phyloP scores from a whole-genome alignment of 1,140 invertebrate species.

The Sogatella furcifera region DNA sequence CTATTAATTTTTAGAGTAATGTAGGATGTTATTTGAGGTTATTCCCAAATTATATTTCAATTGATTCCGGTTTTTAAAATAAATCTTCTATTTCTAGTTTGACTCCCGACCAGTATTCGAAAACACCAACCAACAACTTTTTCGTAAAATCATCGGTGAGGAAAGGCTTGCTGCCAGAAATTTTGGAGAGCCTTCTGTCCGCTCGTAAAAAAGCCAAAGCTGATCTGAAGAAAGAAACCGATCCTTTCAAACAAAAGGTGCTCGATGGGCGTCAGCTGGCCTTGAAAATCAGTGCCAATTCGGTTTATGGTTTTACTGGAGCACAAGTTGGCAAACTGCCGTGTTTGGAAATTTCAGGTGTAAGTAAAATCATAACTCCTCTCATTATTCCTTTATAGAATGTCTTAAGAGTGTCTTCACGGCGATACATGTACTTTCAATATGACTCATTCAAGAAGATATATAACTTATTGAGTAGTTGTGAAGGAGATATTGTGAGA shows the following conservation, averaged over 20 bases:
- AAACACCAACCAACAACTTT: slow-evolving; percentile 82
- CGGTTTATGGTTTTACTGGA: slow-evolving; percentile 99
- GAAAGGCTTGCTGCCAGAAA: slow-evolving; percentile 91
- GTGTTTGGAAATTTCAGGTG: slow-evolving; percentile 94
- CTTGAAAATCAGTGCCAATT: slow-evolving; percentile 98
- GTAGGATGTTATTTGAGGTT: too few species aligned
- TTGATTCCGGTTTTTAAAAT: too few species aligned
- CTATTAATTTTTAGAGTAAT: too few species aligned
- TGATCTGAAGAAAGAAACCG: slow-evolving; percentile 85
- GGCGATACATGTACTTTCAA: too few species aligned
- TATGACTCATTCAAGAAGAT: too few species aligned
- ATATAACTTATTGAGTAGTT: too few species aligned
- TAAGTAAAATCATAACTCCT: slow-evolving; percentile 33
- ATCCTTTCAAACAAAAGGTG: slow-evolving; percentile 88
- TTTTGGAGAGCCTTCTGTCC: slow-evolving; percentile 81
- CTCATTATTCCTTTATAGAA: neutral
- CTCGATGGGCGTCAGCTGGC: slow-evolving; percentile 95
- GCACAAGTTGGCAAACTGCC: slow-evolving; percentile 98
- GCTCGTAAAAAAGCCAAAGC: slow-evolving; percentile 90
- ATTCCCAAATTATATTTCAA: too few species aligned
- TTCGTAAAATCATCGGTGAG: slow-evolving; percentile 79
- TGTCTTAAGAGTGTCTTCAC: too few species aligned
- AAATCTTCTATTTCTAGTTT: slow-evolving; percentile 30
- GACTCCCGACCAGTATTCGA: slow-evolving; percentile 64
- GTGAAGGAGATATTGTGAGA: too few species aligned